These are phyloP conservation scores for Buceros bicornis DNA, from an alignment of 2,797 vertebrate genomes.

Conservation along the genomic window DNA sequence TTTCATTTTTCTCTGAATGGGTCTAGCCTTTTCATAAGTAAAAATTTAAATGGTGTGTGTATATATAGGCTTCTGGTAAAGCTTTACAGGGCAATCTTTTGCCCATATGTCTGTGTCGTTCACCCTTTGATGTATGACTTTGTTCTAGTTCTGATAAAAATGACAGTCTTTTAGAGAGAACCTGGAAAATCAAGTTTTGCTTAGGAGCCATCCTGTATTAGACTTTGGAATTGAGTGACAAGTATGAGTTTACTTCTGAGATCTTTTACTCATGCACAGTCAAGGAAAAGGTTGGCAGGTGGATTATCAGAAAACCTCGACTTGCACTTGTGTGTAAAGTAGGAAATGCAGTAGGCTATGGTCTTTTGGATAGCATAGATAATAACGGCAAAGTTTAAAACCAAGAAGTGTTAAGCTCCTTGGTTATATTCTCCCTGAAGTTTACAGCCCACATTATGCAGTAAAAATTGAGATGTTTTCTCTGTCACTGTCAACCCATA, in stretches of 20 bases:
- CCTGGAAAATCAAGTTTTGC: background rate
- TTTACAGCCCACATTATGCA: background rate
- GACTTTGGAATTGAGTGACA: background rate
- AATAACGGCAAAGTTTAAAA: background rate
- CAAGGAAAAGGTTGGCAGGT: background rate
- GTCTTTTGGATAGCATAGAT: background rate
- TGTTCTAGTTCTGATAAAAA: background rate
- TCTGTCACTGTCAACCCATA: slow-evolving; percentile 58
- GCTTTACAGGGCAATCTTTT: background rate
- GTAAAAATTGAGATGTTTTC: slow-evolving; percentile 30
- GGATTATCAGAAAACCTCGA: background rate
- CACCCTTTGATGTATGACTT: background rate
- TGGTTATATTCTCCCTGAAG: background rate
- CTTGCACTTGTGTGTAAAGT: background rate
- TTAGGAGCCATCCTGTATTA: background rate
- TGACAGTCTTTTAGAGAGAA: background rate
- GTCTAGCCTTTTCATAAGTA: background rate
- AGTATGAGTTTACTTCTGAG: background rate
- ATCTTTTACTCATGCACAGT: background rate
- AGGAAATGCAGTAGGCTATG: background rate
- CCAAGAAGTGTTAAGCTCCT: background rate
- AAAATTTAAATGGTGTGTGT: background rate
- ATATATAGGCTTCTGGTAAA: background rate
- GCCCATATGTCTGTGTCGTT: background rate
- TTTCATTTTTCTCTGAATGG: background rate